A percentile compares a stretch with the other conserved stretches of the same genome.
Evolutionary conservation across 2,888 invertebrate genomes (phyloP).

Genomic region (Antheraea yamamai): DNA sequence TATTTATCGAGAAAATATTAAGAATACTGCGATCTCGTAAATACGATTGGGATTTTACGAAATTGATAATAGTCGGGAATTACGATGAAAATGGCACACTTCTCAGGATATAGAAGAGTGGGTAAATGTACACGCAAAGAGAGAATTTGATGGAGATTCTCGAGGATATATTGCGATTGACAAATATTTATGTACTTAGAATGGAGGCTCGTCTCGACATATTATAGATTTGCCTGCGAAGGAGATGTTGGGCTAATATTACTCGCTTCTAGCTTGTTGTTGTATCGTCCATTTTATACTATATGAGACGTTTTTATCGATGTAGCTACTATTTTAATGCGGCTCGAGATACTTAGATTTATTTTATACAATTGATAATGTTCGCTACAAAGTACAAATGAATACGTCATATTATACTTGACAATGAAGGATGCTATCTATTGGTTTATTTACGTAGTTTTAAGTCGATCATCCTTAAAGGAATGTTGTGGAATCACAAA

Average conservation of each 20-base stretch:
- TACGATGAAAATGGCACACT: too few relatives aligned
- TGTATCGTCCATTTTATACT: neutral
- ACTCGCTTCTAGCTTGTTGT: neutral
- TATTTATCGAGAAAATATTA: neutral
- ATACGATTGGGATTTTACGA: neutral
- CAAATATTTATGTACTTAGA: neutral
- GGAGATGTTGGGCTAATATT: neutral
- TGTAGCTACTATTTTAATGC: neutral
- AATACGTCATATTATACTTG: neutral
- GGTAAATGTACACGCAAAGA: neutral
- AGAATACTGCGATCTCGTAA: neutral
- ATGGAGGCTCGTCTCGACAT: neutral
- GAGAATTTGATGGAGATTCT: neutral
- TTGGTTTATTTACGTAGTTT: neutral
- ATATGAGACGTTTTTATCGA: neutral
- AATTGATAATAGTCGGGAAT: too few relatives aligned
- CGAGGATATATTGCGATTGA: neutral
- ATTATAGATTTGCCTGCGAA: neutral
- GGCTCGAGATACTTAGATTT: neutral
- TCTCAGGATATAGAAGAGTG: too few relatives aligned
- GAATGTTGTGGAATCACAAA: neutral
- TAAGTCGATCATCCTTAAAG: neutral
- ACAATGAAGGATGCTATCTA: neutral
- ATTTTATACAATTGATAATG: neutral
- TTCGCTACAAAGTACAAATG: neutral